Conservation (phyloP, 2,113 vertebrate species). For the Synodontis membranacea region DNA sequence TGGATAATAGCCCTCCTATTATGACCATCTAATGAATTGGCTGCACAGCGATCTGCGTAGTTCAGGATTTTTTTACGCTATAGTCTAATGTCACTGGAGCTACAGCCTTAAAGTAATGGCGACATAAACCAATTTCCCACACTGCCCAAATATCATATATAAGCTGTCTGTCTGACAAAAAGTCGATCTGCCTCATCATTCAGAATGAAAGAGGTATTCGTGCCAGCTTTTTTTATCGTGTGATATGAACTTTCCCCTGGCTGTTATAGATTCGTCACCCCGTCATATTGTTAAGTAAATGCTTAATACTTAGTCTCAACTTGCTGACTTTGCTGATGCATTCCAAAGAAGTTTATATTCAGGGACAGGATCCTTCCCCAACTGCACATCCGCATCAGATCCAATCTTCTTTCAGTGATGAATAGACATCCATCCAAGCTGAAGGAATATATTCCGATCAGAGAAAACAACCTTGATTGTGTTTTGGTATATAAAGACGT, state of each 20-base stretch:
- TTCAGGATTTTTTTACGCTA: slow-evolving; percentile 2
- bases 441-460: slow-evolving; percentile 16
- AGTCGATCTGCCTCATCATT: slow-evolving; percentile 24
- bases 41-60: slow-evolving; percentile 26
- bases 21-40: slow-evolving; percentile 36
- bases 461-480: slow-evolving; percentile 42
- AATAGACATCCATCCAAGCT: background rate
- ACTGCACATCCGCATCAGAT: slow-evolving; percentile 15
- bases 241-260: background rate
- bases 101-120: slow-evolving; percentile 18
- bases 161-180: slow-evolving; percentile 18
- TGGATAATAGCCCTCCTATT: slow-evolving; percentile 37
- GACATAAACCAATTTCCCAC: slow-evolving; percentile 26
- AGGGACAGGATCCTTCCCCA: background rate
- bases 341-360: background rate
- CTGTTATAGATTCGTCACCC: background rate
- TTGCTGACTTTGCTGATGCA: slow-evolving; percentile 64
- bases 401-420: slow-evolving; percentile 51
- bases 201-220: slow-evolving; percentile 3
- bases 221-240: background rate
- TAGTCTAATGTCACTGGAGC: slow-evolving; percentile 7
- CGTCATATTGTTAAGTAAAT: slow-evolving; percentile 52
- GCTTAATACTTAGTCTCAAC: slow-evolving; percentile 48
- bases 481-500: slow-evolving; percentile 19
- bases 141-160: slow-evolving; percentile 13